Evolutionary conservation across 2,797 vertebrate species (phyloP), one percentile per base, ranked within the genome.

Genomic region (Lagorchestes hirsutus): DNA sequence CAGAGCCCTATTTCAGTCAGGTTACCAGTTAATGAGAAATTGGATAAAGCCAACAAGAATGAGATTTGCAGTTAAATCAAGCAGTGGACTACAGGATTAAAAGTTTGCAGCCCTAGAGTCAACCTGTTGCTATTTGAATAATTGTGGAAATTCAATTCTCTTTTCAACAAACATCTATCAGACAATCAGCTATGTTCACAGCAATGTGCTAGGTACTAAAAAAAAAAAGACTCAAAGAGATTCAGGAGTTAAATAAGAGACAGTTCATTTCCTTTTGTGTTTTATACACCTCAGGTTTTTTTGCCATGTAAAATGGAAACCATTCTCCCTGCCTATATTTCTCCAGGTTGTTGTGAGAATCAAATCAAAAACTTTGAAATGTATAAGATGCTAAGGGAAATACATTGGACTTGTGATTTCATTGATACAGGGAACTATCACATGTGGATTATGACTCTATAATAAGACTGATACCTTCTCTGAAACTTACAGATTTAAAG

Each of bases 51-150:
- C 27, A 12, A 34, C 22, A 74, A 82, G 93, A 92, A 93, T 92
- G 67, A 94, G 93, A 93, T 59, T 92, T 93, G 93, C n/a, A 59
- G 27, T 94, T 93, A 93, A 95, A 94, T 55, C 59, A 92, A 93
- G 1, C 2, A 40, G 5, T 18, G 34, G 16, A 74, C 62, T 74
- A 22, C 13, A 74, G 22, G 62, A 40, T n/a, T 74, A 22, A 18
- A 62, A 62, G 13, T 34, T 62, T 34, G 59, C 31, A 62, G 1
- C 58, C 58, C 29, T 59, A 59, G 58, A 59, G 11, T 59, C 58
- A 31, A 31, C 59, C 59, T 62, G 59, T 62, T 59, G 58, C 13
- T 59, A 31, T 59, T 31, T 11, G 14, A 62, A 31, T 62, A 62
- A 62, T 34, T 62, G 59, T 34, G 31, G 13, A 4, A 62, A 62